Base-by-base conservation (phyloP, 1,140 invertebrate genomes). In the Drosophila bocqueti region DNA sequence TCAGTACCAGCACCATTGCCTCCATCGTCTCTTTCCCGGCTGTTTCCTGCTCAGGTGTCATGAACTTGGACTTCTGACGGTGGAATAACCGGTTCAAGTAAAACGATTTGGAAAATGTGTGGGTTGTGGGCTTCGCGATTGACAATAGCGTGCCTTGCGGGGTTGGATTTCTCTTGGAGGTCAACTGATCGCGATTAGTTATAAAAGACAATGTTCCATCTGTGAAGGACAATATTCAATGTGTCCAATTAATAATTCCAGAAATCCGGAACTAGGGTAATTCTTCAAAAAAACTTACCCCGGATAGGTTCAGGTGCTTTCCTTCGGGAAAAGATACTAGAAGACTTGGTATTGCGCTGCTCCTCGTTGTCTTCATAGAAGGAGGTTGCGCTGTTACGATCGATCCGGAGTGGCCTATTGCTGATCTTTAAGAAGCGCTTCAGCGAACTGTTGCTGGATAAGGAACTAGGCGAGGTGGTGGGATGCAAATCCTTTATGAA, bases 361-460 rank as follows among this genome's bases (percentile, higher is more conserved):
- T 76, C 69, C 16, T 81, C 76, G 21, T 29, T 46, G 2, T 8
- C 55, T 11, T 68, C 74, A 2, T 75, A 50, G 10, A 29, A 34
- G 31, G 36, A 63, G 10, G 24, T 8, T 16, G 58, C 74, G 54
- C 36, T 36, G 1, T n/a, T 16, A 6, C 58, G 31, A 0, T 67
- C 64, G 2, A 58, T 38, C 9, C 34, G 16, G 4, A 24, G 40
- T 0, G 74, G 59, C 15, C 79, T 85, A 49, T 74, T 90, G 62
- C 76, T 64, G 3, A 91, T 11, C 55, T 82, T 90, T 7, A 90
- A 86, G 71, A 90, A 85, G 10, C 85, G 86, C 38, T 91, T 90
- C 9, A 90, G 54, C 7, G 72, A 62, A 68, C 58, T 77, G 16
- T 60, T 18, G 38, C 68, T 77, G 11, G 49, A 40, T 1, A 7